These are phyloP conservation scores for Microcebus tavaratra DNA, from an alignment of 2,113 vertebrate genomes.

Conservation along the genomic window DNA sequence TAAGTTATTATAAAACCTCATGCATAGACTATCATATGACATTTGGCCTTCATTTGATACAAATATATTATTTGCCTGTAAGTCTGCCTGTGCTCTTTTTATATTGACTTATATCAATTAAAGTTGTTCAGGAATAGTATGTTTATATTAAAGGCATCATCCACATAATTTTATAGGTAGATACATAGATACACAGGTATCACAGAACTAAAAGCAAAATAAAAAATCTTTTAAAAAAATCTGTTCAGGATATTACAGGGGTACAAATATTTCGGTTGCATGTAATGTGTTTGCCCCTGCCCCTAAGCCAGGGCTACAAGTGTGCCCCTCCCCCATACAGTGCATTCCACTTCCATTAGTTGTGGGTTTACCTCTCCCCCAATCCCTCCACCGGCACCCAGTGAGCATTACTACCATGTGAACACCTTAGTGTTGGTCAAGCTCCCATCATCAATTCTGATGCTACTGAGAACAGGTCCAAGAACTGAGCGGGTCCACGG, in stretches of 20 bases:
- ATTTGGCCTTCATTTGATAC: not conserved
- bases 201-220: not conserved
- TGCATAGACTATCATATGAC: not conserved
- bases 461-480: not conserved
- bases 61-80: not conserved
- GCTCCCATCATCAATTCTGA: not conserved
- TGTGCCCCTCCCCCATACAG: no score
- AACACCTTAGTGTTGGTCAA: no score
- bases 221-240: not conserved
- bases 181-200: not conserved
- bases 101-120: not conserved
- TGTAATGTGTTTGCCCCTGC: no score
- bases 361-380: no score
- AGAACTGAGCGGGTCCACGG: not conserved
- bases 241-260: no score
- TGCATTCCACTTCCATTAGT: no score
- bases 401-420: no score
- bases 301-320: no score
- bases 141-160: not conserved
- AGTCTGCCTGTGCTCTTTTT: not conserved
- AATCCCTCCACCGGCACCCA: no score
- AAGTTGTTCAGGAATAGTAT: not conserved
- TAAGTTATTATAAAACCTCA: not conserved
- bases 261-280: no score
- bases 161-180: not conserved